A percentile compares a stretch with the other conserved stretches of the same genome.
Conservation (phyloP, 2,797 vertebrate genomes). For the Remorina albescens region DNA sequence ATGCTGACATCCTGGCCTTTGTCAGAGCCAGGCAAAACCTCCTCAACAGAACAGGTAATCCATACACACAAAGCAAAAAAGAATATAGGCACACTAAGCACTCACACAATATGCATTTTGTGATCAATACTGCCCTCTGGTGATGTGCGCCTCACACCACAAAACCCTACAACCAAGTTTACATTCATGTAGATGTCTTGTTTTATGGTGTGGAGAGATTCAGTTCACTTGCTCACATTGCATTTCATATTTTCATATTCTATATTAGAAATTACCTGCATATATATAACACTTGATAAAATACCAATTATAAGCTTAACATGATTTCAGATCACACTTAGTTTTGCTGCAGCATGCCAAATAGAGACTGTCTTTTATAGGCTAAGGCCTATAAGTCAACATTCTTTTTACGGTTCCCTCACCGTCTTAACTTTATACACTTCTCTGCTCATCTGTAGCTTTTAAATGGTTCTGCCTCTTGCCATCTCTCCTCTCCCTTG, state of each 20-base stretch:
- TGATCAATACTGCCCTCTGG: conserved; percentile 53
- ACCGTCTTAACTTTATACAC: neutral
- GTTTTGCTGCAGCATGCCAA: neutral
- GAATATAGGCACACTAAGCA: neutral
- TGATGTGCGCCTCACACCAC: conserved; percentile 22
- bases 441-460: neutral
- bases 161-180: neutral
- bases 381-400: too few species aligned
- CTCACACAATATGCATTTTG: neutral
- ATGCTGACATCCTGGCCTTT: conserved; percentile 94
- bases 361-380: neutral
- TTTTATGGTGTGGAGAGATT: neutral
- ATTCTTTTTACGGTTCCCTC: too few species aligned
- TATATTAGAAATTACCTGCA: neutral
- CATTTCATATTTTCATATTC: neutral
- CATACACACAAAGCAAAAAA: conserved; percentile 7
- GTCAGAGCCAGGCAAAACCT: conserved; percentile 90
- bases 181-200: neutral
- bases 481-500: conserved; percentile 16
- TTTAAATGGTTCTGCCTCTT: neutral
- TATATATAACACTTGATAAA: neutral
- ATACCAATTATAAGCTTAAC: neutral
- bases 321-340: neutral
- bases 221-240: neutral
- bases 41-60: conserved; percentile 87